These are phyloP conservation scores for Microcebus murinus DNA, from an alignment of 2,113 vertebrate species.

Conservation along the genomic window DNA sequence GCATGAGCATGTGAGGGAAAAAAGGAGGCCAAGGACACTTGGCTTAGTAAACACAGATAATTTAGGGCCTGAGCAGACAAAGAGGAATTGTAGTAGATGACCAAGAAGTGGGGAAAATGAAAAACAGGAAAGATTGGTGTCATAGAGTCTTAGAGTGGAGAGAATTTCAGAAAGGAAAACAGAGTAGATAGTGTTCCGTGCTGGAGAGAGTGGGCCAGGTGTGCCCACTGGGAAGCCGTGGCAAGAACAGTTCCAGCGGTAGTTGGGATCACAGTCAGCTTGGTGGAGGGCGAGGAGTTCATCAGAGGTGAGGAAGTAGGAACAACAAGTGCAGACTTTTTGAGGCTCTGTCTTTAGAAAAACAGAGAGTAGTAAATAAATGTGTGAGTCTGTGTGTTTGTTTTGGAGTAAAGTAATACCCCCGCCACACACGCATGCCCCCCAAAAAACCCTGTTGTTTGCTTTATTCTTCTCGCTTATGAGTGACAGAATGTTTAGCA, in stretches of 20 bases:
- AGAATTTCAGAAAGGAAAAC: constrained; percentile 12
- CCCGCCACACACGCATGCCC: not conserved
- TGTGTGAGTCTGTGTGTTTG: not conserved
- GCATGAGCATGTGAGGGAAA: not conserved
- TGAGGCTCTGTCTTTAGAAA: not conserved
- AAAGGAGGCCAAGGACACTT: not conserved
- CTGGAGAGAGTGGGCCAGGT: not conserved
- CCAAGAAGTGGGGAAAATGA: not conserved
- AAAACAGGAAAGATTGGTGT: not conserved
- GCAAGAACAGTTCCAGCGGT: not conserved
- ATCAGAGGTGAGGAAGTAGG: not conserved
- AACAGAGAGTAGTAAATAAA: not conserved
- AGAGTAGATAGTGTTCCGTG: not conserved
- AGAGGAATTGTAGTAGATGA: not conserved
- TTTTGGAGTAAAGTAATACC: not conserved
- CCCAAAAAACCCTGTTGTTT: not conserved
- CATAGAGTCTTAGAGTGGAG: not conserved
- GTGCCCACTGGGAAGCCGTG: not conserved
- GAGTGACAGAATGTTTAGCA: not conserved
- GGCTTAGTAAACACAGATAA: not conserved
- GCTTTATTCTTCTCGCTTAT: not conserved
- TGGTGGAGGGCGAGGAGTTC: not conserved
- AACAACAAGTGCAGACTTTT: not conserved
- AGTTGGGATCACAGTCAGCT: not conserved
- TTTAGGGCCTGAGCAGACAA: not conserved